These are phyloP conservation scores for Echinometra lucunter DNA, from an alignment of 53 echinoderm and acorn worm species.

Conservation along the genomic window DNA sequence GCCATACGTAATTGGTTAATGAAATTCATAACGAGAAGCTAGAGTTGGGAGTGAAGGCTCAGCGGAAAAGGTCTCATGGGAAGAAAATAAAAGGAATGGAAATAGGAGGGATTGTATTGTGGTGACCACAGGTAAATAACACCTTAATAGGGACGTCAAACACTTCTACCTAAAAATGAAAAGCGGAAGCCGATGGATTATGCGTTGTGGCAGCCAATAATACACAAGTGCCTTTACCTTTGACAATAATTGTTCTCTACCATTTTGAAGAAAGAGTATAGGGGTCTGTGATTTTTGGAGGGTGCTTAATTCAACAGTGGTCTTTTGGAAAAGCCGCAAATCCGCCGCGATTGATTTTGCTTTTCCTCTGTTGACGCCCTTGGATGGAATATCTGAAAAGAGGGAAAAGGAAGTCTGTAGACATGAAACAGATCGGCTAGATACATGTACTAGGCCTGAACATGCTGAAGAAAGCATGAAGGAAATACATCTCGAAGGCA, in stretches of 20 bases:
- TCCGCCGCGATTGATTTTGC: slow-evolving; percentile 36
- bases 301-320: slow-evolving; percentile 10
- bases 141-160: slow-evolving; percentile 32
- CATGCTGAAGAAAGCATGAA: neutral
- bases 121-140: slow-evolving; percentile 36
- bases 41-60: neutral
- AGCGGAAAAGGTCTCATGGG: neutral
- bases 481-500: neutral
- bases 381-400: neutral
- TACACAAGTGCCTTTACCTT: slow-evolving; percentile 47
- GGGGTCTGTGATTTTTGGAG: neutral
- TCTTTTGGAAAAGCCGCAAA: slow-evolving; percentile 25
- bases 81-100: neutral
- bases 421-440: neutral
- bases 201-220: slow-evolving; percentile 1
- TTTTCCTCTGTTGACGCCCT: neutral
- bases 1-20: slow-evolving; percentile 35
- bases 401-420: neutral
- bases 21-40: neutral
- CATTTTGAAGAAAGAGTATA: neutral
- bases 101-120: slow-evolving; percentile 19
- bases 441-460: neutral
- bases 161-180: slow-evolving; percentile 12
- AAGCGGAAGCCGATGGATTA: slow-evolving; percentile 29
- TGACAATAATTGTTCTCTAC: slow-evolving; percentile 39